Evolutionary conservation across 2,797 vertebrate species (phyloP).

Genomic region (Siniperca undulata): DNA sequence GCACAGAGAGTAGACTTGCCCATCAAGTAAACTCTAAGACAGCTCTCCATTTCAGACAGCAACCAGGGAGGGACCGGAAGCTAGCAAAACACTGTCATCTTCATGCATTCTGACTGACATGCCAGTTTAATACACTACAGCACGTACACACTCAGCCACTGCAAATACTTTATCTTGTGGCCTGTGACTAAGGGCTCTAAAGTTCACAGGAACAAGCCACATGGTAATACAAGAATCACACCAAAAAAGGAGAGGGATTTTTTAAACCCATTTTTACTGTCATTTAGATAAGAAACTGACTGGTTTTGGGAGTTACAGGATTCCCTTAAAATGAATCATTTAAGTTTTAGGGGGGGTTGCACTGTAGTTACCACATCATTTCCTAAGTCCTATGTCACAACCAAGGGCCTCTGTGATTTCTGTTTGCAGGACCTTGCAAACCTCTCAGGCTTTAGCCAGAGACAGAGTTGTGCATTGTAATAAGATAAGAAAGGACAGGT

Average conservation of each 20-base stretch:
- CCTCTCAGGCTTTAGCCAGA: slow-evolving; percentile 58
- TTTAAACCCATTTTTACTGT: background rate
- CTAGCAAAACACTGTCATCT: slow-evolving; percentile 43
- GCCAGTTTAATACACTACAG: slow-evolving; percentile 25
- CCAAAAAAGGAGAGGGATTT: background rate
- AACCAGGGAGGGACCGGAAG: slow-evolving; percentile 49
- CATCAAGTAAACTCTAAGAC: slow-evolving; percentile 41
- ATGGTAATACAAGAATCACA: background rate
- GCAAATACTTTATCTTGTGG: slow-evolving; percentile 21
- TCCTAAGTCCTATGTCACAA: slow-evolving; percentile 14
- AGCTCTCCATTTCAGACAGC: slow-evolving; percentile 36
- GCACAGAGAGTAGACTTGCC: slow-evolving; percentile 33
- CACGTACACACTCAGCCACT: slow-evolving; percentile 19
- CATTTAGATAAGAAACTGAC: background rate
- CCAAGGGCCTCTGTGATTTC: slow-evolving; percentile 50
- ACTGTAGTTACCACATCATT: slow-evolving; percentile 13
- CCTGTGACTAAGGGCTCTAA: slow-evolving; percentile 11
- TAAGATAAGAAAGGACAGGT: slow-evolving; percentile 84
- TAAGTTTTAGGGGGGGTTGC: background rate
- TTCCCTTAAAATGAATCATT: background rate
- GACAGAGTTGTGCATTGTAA: slow-evolving; percentile 79
- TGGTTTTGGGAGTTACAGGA: background rate
- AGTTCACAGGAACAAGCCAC: slow-evolving; percentile 22
- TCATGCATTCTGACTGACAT: slow-evolving; percentile 44
- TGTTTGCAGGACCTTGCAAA: slow-evolving; percentile 42